Percentiles rank a stretch among this genome's conserved stretches.
Conservation (phyloP, 2,113 vertebrate genomes). For the Gopherus evgoodei region DNA sequence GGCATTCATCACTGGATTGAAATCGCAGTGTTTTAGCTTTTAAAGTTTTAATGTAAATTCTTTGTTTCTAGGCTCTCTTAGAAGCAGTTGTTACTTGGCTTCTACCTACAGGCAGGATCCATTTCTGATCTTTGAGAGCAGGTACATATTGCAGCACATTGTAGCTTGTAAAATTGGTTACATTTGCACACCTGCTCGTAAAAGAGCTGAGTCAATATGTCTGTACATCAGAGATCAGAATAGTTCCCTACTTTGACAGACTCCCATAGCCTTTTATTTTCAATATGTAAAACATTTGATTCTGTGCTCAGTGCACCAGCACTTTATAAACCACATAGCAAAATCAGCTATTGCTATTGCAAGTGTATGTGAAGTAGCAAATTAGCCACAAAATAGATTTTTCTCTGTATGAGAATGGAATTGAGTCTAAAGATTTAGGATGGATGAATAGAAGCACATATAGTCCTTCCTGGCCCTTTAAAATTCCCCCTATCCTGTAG, state of each 20-base stretch:
- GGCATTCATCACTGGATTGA: background rate
- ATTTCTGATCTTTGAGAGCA: rapidly evolving
- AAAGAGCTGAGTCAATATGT: background rate
- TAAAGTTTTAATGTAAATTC: background rate
- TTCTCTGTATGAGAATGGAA: rapidly evolving
- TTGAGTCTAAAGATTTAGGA: rapidly evolving
- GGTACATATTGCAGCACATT: background rate
- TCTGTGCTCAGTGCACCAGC: background rate
- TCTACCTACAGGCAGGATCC: background rate
- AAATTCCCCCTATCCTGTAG: background rate
- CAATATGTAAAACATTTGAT: background rate
- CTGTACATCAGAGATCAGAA: background rate
- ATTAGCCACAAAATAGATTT: background rate
- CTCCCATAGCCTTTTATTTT: background rate
- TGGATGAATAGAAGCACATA: rapidly evolving
- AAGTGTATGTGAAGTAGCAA: background rate
- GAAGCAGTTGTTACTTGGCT: slow-evolving; percentile 19
- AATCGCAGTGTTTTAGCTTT: rapidly evolving
- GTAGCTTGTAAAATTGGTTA: background rate
- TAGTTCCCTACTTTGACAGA: rapidly evolving
- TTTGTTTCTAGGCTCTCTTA: background rate
- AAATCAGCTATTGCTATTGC: background rate
- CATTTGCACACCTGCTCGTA: background rate
- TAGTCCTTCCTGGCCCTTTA: background rate
- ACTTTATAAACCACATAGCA: background rate